Conservation (phyloP, 2,888 invertebrate genomes). For the Dorcus hopei region DNA sequence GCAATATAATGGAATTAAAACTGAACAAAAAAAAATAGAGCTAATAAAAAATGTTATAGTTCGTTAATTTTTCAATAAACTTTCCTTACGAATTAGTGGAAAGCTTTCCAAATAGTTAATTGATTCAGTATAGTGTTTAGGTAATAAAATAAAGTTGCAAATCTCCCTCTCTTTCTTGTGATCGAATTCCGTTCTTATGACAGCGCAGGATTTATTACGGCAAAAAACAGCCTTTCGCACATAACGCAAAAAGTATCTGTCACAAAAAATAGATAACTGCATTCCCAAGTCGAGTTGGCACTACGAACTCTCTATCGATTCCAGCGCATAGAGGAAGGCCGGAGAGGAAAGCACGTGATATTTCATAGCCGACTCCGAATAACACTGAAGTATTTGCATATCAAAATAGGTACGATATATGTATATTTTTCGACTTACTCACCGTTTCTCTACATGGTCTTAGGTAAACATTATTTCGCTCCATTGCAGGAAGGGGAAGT, state of each 20-base stretch:
- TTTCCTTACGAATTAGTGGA: too few relatives aligned
- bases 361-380: neutral
- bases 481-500: neutral
- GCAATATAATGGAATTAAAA: too few relatives aligned
- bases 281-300: slow-evolving; percentile 31
- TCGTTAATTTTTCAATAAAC: too few relatives aligned
- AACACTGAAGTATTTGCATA: slow-evolving; percentile 1
- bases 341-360: neutral
- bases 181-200: slow-evolving; percentile 30
- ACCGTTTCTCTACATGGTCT: neutral
- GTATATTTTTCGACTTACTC: neutral
- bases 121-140: too few relatives aligned
- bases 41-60: too few relatives aligned
- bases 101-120: too few relatives aligned
- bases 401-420: slow-evolving; percentile 2
- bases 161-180: neutral
- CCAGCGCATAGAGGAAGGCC: neutral
- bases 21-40: too few relatives aligned
- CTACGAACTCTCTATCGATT: slow-evolving; percentile 23
- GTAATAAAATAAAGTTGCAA: too few relatives aligned
- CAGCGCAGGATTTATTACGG: slow-evolving; percentile 29
- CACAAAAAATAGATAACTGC: slow-evolving; percentile 32
- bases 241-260: slow-evolving; percentile 27
- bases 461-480: slow-evolving; percentile 6
- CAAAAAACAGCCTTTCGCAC: slow-evolving; percentile 29